A percentile compares a stretch with the other conserved stretches of the same genome.
These are phyloP conservation scores for Rosalia funebris DNA, from an alignment of 2,888 invertebrate genomes.

Conservation along the genomic window DNA sequence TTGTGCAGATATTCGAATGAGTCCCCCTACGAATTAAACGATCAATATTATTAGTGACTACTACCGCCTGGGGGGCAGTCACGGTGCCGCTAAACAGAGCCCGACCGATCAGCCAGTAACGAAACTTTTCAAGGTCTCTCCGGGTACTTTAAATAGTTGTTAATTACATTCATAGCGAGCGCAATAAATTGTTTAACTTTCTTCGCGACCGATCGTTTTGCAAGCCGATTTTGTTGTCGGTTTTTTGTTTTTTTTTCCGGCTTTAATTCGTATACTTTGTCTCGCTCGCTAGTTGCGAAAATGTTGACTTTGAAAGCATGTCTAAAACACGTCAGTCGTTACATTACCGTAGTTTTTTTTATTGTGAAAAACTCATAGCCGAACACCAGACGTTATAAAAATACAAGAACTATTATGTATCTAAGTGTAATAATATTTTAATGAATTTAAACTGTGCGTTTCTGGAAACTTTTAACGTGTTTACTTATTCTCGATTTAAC, in stretches of 20 bases:
- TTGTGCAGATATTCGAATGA: slow-evolving; percentile 13
- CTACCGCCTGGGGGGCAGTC: neutral
- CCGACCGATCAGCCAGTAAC: slow-evolving; percentile 5
- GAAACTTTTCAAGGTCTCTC: slow-evolving; percentile 9
- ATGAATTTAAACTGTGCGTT: too few relatives aligned
- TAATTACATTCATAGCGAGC: slow-evolving; percentile 6
- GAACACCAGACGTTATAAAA: too few relatives aligned
- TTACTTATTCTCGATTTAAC: too few relatives aligned
- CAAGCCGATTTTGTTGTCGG: too few relatives aligned
- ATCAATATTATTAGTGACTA: slow-evolving; percentile 11
- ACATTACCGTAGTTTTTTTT: neutral
- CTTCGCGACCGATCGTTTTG: slow-evolving; percentile 1
- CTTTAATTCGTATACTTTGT: neutral
- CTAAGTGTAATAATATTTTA: too few relatives aligned
- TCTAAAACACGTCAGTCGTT: too few relatives aligned
- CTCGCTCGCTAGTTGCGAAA: neutral
- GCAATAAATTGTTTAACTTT: slow-evolving; percentile 11
- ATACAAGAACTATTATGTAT: too few relatives aligned
- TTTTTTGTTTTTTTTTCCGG: neutral
- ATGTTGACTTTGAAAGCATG: neutral
- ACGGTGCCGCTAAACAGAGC: neutral
- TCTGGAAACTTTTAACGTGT: too few relatives aligned
- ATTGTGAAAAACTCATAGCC: neutral
- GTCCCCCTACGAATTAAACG: slow-evolving; percentile 12
- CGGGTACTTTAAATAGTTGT: slow-evolving; percentile 2